Evolutionary conservation across 1,140 invertebrate genomes (phyloP).

Genomic region (Neodiprion fabricii): DNA sequence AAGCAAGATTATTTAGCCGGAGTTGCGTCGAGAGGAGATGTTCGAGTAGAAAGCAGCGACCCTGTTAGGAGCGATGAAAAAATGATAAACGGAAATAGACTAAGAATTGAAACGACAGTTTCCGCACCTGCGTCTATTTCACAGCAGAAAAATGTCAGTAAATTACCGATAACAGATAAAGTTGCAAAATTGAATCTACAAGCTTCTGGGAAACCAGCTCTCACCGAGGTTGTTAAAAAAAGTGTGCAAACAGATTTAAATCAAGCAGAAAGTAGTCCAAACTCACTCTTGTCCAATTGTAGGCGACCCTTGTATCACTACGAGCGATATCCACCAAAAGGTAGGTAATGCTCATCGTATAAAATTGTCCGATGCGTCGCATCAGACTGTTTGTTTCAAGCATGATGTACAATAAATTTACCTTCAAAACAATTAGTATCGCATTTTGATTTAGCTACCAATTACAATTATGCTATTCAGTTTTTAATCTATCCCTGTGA

Average conservation of each 20-base stretch:
- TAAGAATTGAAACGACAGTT: not conserved
- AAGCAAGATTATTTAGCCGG: constrained; percentile 29
- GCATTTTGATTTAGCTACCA: too few relatives aligned
- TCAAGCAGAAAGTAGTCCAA: not conserved
- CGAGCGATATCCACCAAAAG: constrained; percentile 22
- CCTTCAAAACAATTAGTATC: too few relatives aligned
- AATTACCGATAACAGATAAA: not conserved
- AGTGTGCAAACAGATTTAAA: constrained; percentile 10
- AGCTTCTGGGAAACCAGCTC: not conserved
- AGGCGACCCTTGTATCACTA: constrained; percentile 17
- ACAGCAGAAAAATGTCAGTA: not conserved
- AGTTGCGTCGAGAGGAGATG: constrained; percentile 21
- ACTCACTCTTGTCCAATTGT: not conserved
- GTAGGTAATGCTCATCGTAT: constrained; percentile 15
- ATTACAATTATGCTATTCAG: constrained; percentile 5
- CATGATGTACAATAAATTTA: too few relatives aligned
- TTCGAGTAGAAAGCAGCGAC: not conserved
- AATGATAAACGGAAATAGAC: not conserved
- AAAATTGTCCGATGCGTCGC: constrained; percentile 1
- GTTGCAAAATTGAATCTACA: constrained; percentile 1
- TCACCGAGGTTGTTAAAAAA: constrained; percentile 9
- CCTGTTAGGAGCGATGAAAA: constrained; percentile 14
- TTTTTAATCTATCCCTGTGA: not conserved
- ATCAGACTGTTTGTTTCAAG: constrained; percentile 11
- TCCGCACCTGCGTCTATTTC: not conserved